Percentiles rank a stretch among this genome's conserved stretches.
Evolutionary conservation across 2,888 invertebrate genomes (phyloP).

Genomic region (Zygaena filipendulae): DNA sequence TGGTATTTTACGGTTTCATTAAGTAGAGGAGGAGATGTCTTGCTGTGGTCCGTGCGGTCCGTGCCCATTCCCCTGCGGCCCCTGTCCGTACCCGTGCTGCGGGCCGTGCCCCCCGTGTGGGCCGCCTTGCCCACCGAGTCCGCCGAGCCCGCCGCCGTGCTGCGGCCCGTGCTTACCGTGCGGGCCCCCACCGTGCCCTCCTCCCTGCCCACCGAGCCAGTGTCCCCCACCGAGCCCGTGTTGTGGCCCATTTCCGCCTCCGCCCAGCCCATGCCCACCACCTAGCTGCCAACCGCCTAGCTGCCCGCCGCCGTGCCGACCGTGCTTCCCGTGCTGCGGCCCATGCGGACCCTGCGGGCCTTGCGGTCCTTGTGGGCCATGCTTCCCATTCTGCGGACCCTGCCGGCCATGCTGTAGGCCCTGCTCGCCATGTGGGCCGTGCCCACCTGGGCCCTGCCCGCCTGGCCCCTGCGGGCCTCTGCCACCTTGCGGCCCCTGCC

Average conservation of each 20-base stretch:
- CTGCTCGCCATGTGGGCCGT: slow-evolving; percentile 6
- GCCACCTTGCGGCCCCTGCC: slow-evolving; percentile 4
- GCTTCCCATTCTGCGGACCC: slow-evolving; percentile 27
- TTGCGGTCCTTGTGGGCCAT: slow-evolving; percentile 27
- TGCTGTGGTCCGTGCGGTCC: slow-evolving; percentile 22
- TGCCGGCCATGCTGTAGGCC: slow-evolving; percentile 23
- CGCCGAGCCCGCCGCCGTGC: background rate
- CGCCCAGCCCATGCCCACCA: slow-evolving; percentile 8
- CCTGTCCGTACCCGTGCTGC: slow-evolving; percentile 19
- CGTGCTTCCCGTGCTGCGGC: slow-evolving; percentile 14
- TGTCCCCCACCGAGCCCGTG: background rate
- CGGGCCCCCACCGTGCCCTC: background rate
- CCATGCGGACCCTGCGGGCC: slow-evolving; percentile 25
- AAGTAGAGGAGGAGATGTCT: slow-evolving; percentile 18
- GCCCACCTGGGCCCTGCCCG: slow-evolving; percentile 5
- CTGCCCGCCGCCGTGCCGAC: slow-evolving; percentile 14
- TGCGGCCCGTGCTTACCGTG: background rate
- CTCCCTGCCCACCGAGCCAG: background rate
- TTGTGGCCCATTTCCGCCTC: background rate
- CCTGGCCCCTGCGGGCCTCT: slow-evolving; percentile 6
- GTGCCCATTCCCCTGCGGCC: slow-evolving; percentile 16
- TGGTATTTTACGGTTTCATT: background rate
- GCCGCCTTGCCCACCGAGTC: slow-evolving; percentile 5
- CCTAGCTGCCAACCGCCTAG: slow-evolving; percentile 9
- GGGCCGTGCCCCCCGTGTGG: slow-evolving; percentile 17